Evolutionary conservation across 1,140 invertebrate genomes (phyloP).

Genomic region (Mesaphorura yosii): DNA sequence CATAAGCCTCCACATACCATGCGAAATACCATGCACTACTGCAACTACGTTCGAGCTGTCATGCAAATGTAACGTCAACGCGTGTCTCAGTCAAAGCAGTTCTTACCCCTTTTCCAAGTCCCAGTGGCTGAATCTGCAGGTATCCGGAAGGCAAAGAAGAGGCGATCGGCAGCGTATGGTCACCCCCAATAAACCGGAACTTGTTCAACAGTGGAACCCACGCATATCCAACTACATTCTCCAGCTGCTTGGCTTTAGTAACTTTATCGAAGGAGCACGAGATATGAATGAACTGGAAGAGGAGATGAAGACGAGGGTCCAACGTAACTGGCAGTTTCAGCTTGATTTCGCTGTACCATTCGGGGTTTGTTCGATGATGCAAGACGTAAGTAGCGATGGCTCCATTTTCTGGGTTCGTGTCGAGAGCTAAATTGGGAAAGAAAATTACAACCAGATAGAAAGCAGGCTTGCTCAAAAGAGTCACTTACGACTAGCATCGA

Average conservation of each 20-base stretch:
- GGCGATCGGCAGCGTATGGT: slow-evolving; percentile 68
- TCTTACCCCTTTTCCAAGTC: slow-evolving; percentile 79
- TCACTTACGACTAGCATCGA: slow-evolving; percentile 32
- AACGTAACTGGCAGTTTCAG: slow-evolving; percentile 66
- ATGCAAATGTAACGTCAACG: too few relatives aligned
- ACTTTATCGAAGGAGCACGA: slow-evolving; percentile 57
- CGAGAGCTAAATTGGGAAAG: slow-evolving; percentile 19
- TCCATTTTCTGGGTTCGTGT: slow-evolving; percentile 18
- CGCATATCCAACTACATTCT: slow-evolving; percentile 78
- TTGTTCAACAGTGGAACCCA: slow-evolving; percentile 37
- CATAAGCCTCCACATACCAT: too few relatives aligned
- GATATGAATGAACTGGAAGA: slow-evolving; percentile 82
- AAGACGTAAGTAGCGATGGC: slow-evolving; percentile 35
- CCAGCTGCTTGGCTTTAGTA: slow-evolving; percentile 69
- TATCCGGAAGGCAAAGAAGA: slow-evolving; percentile 73
- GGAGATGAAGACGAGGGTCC: slow-evolving; percentile 62
- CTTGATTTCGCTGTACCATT: slow-evolving; percentile 84
- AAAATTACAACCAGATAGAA: background rate
- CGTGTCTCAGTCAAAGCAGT: too few relatives aligned
- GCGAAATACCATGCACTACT: too few relatives aligned
- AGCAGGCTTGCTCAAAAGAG: background rate
- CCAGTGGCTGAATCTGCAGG: slow-evolving; percentile 73
- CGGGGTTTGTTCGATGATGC: slow-evolving; percentile 67
- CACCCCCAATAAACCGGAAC: slow-evolving; percentile 51
- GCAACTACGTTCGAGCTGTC: too few relatives aligned